Evolutionary conservation across 1,140 invertebrate genomes (phyloP), one percentile per base, ranked within the genome.

Genomic region (Hermatobates lingyangjiaoensis): DNA sequence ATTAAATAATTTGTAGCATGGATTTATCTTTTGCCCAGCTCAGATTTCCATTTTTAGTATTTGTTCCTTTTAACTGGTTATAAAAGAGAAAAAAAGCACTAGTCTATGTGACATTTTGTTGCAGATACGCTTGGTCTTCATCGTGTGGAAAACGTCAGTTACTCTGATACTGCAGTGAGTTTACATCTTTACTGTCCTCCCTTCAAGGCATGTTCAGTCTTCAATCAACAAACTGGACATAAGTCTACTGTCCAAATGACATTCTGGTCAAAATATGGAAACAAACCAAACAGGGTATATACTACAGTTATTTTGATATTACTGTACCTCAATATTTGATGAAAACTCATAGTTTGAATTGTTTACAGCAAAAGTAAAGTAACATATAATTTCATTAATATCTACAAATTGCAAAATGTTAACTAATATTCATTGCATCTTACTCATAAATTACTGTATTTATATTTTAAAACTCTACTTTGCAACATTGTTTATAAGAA

Each of bases 111-210:
- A 38, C n/a, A 24, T 27, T 30, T 45, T 24, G 5, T 60, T 62
- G 45, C 62, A 96, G 93, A 98, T 70, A 80, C 82, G 0, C 65
- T 97, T 52, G 95, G 94, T 1, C 71, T 98, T 3, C 94, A 98
- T 67, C 76, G 94, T 2, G 88, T 99, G 51, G 91, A 95, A 71
- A 99, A 99, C 66, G 74, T 83, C 0, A 93, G 87, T 24, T 81
- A 93, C 60, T 74, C 80, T 0, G 83, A 95, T 58, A 73, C 76
- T 2, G 83, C 92, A 0, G 83, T 96, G 0, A 93, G 88, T 7
- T 70, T 99, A 15, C 95, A 99, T 63, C 73, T 99, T 0, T 99
- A 99, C 67, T 88, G 83, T 58, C 95, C 95, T 0, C 92, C 95
- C 1, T 98, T 92, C 64, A 73, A 82, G 45, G 67, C 75, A 38